These are phyloP conservation scores for Paracentrotus lividus DNA, from an alignment of 53 echinoderm and acorn worm species.

Conservation along the genomic window DNA sequence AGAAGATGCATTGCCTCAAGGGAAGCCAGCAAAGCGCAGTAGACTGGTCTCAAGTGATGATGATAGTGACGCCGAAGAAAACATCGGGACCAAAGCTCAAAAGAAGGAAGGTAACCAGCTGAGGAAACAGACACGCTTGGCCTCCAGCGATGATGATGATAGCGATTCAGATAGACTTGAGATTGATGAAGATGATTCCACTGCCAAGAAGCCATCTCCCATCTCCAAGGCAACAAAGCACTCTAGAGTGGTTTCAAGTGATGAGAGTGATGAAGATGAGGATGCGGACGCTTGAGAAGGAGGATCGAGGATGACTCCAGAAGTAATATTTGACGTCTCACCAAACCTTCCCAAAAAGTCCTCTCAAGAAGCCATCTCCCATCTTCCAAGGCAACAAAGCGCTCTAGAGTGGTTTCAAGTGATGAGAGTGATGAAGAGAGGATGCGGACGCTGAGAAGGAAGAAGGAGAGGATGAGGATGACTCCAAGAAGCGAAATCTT, in stretches of 20 bases:
- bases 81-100: neutral
- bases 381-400: too few relatives aligned
- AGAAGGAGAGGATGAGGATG: neutral
- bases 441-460: neutral
- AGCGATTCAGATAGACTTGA: constrained; percentile 45
- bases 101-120: neutral
- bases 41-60: constrained; percentile 80
- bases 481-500: constrained; percentile 57
- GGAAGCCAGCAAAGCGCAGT: constrained; percentile 76
- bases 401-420: neutral
- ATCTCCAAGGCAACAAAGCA: constrained; percentile 17
- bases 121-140: neutral
- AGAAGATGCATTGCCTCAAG: constrained; percentile 31
- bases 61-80: constrained; percentile 34
- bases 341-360: too few relatives aligned
- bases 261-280: neutral
- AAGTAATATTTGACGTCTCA: too few relatives aligned
- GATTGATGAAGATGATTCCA: constrained; percentile 27
- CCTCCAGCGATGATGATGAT: constrained; percentile 52
- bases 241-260: constrained; percentile 1
- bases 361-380: too few relatives aligned
- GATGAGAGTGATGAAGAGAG: neutral
- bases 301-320: neutral
- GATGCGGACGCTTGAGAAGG: neutral
- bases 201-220: constrained; percentile 31